Evolutionary conservation across 2,797 vertebrate genomes (phyloP), one percentile per base, ranked within the genome.

Genomic region (Xenops minutus): DNA sequence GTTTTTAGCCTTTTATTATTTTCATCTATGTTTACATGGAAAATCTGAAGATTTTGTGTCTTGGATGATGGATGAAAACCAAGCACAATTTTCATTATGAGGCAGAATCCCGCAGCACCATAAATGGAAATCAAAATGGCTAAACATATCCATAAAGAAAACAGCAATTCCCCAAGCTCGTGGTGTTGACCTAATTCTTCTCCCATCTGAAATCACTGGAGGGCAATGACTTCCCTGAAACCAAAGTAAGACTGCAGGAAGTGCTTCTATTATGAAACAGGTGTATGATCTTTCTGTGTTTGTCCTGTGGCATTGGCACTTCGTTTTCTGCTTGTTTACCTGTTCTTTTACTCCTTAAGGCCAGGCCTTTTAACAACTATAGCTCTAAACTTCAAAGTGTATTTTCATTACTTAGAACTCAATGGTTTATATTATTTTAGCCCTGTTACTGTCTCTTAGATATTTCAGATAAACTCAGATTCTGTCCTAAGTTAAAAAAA

Each of bases 1-100:
- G 83, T 93, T 96, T 96, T 93, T 93, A 95, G 73, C 7, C 37
- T 80, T 93, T 55, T 85, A 59, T 88, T 91, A 80, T 63, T 95
- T 85, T 77, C n/a, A 63, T 83, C 56, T 63, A 59, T 88, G 76
- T 90, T 94, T 95, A 81, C 68, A 86, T 75, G 90, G 95, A 95
- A 96, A 96, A 88, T 80, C 20, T 91, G 81, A 89, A 89, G 52
- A 59, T 83, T 67, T 82, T 81, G 3, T 69, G 48, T 58, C 48
- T 91, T 88, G 82, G 48, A 67, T 37, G 30, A 77, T 49, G 76
- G 21, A 68, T 80, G 49, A 93, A 85, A 95, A 88, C 75, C 79
- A 80, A 94, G 48, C 12, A 71, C 14, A 55, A 56, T 80, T 93
- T 85, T 88, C 29, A 68, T 74, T 59, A 67, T 18, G 34, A 92